Evolutionary conservation across 2,888 invertebrate genomes (phyloP), one percentile per base, ranked within the genome.

Genomic region (Drosophila longiperda): DNA sequence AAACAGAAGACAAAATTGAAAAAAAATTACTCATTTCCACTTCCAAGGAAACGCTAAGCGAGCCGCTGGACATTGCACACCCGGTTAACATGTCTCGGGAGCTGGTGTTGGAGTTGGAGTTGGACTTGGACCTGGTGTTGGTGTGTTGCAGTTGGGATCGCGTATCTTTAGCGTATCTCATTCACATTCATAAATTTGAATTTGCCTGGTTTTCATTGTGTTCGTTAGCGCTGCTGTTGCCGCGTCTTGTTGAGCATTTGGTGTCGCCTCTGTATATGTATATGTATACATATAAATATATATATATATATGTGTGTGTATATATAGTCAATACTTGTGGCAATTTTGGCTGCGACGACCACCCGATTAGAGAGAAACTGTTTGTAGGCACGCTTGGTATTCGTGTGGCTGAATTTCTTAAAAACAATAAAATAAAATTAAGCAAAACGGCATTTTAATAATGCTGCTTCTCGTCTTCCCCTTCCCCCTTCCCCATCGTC

Each of bases 401-500:
- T 84, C 85, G 87, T 82, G 87, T 80, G 89, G 89, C 70, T 75
- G 67, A 78, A 87, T 87, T 90, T 90, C 90, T 77, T 60, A 78
- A 88, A 90, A 90, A 86, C 80, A 87, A 90, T 90, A 90, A 90
- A 91, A 89, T 87, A 74, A 90, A 89, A 91, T 90, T 90, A 90
- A 90, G 83, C 89, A 89, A 90, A 90, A 90, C 91, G 91, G 86
- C 86, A 89, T 89, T 90, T 89, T 90, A 89, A 89, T 89, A 89
- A 89, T 79, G 87, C 79, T 83, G 74, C 66, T 66, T 63, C 63
- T 2, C 45, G 23, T 45, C 45, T 49, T 45, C 57, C 23, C 11
- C 29, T 50, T 2, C 15, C 23, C 15, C 8, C 20, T 32, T 23
- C 12, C 12, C 45, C 23, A 5, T 0, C 9, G 11, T 20, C 20